These are phyloP conservation scores for Phengaris arion DNA, from an alignment of 2,888 invertebrate species.

Conservation along the genomic window DNA sequence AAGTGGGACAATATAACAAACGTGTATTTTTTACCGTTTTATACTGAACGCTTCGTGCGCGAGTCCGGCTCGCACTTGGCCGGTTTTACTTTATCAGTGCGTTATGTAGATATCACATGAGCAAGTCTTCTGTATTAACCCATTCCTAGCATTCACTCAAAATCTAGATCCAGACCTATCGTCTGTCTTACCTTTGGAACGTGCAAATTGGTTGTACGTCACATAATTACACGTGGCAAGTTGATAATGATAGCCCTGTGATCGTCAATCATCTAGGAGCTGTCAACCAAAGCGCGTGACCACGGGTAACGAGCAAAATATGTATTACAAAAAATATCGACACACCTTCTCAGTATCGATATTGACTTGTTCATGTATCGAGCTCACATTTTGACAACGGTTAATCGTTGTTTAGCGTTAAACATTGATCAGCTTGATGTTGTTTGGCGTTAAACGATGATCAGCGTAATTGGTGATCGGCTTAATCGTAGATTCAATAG, in stretches of 20 bases:
- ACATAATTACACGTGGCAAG: background rate
- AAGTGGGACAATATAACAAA: no score
- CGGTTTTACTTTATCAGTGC: no score
- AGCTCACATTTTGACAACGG: background rate
- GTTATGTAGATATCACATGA: background rate
- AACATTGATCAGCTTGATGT: no score
- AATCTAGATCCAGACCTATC: background rate
- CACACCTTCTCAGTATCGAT: background rate
- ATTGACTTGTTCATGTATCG: background rate
- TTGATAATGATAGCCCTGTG: conserved; percentile 20
- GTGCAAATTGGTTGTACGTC: conserved; percentile 12
- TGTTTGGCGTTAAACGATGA: no score
- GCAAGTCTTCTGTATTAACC: no score
- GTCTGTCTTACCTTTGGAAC: background rate
- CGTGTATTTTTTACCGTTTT: no score
- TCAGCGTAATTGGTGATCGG: no score
- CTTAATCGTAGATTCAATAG: no score
- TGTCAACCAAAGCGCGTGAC: conserved; percentile 55
- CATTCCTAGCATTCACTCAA: background rate
- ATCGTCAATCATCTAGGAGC: conserved; percentile 20
- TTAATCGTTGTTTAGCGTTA: no score
- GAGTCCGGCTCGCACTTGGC: no score
- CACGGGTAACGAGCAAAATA: conserved; percentile 74
- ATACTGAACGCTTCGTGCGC: no score
- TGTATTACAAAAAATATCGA: conserved; percentile 34